Percentiles rank a stretch among this genome's conserved stretches.
Conservation (phyloP, 2,113 vertebrate species). For the Chitala chitala region DNA sequence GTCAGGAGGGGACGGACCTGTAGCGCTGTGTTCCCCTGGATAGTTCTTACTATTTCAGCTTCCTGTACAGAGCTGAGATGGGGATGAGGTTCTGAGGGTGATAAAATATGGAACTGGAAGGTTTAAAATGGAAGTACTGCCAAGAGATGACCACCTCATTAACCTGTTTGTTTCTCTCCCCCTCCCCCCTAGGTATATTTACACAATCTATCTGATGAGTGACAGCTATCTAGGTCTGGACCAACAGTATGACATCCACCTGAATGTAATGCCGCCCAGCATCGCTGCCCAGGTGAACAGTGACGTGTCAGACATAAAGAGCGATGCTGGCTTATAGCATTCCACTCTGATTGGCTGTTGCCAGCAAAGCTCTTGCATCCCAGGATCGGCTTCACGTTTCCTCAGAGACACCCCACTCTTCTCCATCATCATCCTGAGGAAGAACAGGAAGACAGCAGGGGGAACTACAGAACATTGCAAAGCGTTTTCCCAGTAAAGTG, state of each 20-base stretch:
- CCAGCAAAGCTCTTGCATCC: not conserved
- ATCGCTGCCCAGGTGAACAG: conserved; percentile 62
- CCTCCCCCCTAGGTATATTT: conserved; percentile 78
- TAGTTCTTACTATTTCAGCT: not conserved
- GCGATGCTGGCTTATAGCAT: conserved; percentile 50
- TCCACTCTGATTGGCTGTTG: not conserved
- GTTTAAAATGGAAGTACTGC: not conserved
- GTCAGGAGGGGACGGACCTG: too few species aligned
- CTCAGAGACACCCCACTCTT: conserved; percentile 43
- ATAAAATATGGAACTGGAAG: too few species aligned
- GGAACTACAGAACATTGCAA: conserved; percentile 29
- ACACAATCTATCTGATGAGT: conserved; percentile 93
- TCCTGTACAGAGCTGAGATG: not conserved
- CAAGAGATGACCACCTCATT: not conserved
- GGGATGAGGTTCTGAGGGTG: not conserved
- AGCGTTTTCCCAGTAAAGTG: not conserved
- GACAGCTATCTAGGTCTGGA: conserved; percentile 97
- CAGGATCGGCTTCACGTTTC: conserved; percentile 44
- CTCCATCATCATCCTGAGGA: not conserved
- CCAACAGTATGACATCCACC: conserved; percentile 91
- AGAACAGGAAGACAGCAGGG: not conserved
- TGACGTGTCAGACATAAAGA: conserved; percentile 53
- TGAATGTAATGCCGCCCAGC: conserved; percentile 68
- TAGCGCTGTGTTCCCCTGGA: not conserved
- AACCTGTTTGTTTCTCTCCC: not conserved